phyloP scores from a whole-genome alignment of 2,888 invertebrate genomes.

The Psococerastis gibbosa region DNA sequence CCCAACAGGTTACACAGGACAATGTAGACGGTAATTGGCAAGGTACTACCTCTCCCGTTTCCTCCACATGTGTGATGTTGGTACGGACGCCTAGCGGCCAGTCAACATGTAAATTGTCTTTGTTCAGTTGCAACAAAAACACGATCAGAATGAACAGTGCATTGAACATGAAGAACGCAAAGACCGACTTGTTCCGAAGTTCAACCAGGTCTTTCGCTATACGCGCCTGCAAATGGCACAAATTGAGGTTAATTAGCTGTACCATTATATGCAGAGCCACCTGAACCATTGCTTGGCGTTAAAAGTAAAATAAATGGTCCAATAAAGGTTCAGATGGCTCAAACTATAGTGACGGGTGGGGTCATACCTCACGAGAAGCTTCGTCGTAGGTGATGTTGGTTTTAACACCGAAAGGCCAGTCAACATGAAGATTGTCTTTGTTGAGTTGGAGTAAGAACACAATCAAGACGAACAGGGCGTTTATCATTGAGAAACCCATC shows the following conservation, averaged over 20 bases:
- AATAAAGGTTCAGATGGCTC: conserved; percentile 16
- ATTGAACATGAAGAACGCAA: conserved; percentile 99
- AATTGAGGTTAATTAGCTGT: too few species aligned
- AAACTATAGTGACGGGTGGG: neutral
- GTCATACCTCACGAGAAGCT: conserved; percentile 77
- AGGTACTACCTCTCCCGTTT: conserved; percentile 63
- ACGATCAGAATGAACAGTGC: conserved; percentile 97
- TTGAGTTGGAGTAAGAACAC: conserved; percentile 96
- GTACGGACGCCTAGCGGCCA: conserved; percentile 93
- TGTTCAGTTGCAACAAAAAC: conserved; percentile 96
- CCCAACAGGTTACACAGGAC: neutral
- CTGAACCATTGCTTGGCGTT: too few species aligned
- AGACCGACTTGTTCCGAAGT: conserved; percentile 90
- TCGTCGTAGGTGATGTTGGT: conserved; percentile 85
- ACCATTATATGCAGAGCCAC: too few species aligned
- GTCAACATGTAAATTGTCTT: conserved; percentile 92
- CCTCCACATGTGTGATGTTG: conserved; percentile 85
- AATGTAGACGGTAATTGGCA: neutral
- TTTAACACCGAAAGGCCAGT: conserved; percentile 91
- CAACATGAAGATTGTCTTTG: conserved; percentile 88
- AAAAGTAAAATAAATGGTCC: conserved; percentile 12
- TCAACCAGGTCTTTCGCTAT: conserved; percentile 81
- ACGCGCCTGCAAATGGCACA: conserved; percentile 67
- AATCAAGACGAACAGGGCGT: conserved; percentile 95
- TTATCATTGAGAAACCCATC: conserved; percentile 96